These are phyloP conservation scores for Orchesella cincta DNA, from an alignment of 1,140 invertebrate species.

Conservation along the genomic window DNA sequence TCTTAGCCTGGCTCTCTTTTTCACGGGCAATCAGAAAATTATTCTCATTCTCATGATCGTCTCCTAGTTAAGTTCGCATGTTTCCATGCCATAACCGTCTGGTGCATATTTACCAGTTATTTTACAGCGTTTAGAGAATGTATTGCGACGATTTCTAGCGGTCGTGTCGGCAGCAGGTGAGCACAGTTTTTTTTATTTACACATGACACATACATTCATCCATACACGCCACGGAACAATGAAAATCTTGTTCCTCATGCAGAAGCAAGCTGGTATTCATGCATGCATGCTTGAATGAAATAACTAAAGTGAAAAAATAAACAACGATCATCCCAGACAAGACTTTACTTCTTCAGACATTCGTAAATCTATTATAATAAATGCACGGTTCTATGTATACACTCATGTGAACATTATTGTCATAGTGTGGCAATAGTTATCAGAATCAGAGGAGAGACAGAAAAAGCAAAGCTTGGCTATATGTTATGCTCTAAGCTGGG, in stretches of 20 bases:
- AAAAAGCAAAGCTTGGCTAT: background rate
- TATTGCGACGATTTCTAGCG: background rate
- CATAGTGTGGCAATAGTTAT: background rate
- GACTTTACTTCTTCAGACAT: background rate
- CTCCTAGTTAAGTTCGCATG: conserved; percentile 10
- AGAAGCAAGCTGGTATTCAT: too few relatives aligned
- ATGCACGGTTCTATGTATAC: background rate
- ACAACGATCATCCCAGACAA: background rate
- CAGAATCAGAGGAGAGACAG: background rate
- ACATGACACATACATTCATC: too few relatives aligned
- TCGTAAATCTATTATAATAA: background rate
- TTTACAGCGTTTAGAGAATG: background rate
- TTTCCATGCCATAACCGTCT: background rate
- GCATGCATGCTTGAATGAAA: too few relatives aligned
- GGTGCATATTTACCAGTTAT: background rate
- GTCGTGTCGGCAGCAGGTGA: background rate
- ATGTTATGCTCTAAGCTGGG: background rate
- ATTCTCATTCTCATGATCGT: too few relatives aligned
- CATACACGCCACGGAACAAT: background rate
- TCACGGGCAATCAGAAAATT: too few relatives aligned
- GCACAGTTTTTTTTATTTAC: background rate
- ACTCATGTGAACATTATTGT: background rate
- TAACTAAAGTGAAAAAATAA: too few relatives aligned
- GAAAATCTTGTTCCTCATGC: background rate
- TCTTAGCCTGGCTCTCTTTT: too few relatives aligned